These are phyloP conservation scores for Mustela nigripes DNA, from an alignment of 2,113 vertebrate genomes.

Conservation along the genomic window DNA sequence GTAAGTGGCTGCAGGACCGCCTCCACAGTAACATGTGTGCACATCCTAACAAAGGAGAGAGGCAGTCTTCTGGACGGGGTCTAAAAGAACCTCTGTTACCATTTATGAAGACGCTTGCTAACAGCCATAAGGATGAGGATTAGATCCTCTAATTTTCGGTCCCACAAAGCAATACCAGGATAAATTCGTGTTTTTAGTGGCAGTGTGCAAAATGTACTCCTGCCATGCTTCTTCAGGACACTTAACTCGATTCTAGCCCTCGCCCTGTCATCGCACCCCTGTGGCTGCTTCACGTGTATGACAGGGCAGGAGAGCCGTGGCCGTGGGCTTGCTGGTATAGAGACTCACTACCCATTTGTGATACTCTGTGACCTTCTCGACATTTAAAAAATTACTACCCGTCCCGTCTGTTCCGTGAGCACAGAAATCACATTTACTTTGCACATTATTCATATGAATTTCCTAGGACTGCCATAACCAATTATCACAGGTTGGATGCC, in stretches of 20 bases:
- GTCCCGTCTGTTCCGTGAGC: background rate
- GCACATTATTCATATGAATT: background rate
- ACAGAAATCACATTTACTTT: background rate
- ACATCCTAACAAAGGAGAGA: background rate
- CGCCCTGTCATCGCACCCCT: background rate
- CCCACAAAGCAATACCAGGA: background rate
- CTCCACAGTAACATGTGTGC: background rate
- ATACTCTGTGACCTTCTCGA: background rate
- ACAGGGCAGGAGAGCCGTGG: background rate
- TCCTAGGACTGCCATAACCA: background rate
- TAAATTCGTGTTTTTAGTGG: background rate
- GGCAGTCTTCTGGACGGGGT: background rate
- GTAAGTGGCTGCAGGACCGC: background rate
- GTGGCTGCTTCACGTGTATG: background rate
- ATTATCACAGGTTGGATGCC: background rate
- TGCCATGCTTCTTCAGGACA: background rate
- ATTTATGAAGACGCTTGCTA: background rate
- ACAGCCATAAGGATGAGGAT: background rate
- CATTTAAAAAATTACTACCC: background rate
- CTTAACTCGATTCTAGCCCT: background rate
- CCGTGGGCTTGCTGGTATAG: background rate
- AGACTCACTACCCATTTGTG: background rate
- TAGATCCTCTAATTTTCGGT: background rate
- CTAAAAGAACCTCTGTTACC: background rate
- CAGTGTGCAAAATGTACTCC: background rate